Evolutionary conservation across 2,888 invertebrate species (phyloP).

Genomic region (Heliconius ethilla): DNA sequence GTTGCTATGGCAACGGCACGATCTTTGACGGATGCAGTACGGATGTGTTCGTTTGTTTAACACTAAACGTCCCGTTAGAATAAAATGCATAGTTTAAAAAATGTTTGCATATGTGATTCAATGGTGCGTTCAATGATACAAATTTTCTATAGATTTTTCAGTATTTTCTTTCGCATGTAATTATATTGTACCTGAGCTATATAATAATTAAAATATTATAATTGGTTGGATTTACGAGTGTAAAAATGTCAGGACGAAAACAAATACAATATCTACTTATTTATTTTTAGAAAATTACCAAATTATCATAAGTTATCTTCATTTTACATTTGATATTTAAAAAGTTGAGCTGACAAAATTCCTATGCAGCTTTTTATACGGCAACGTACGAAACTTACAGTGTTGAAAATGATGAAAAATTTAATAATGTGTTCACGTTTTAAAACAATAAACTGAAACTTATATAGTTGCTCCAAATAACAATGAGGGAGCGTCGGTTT

Average conservation of each 20-base stretch:
- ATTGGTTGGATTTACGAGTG: too few species aligned
- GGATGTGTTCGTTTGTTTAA: conserved; percentile 48
- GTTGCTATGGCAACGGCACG: conserved; percentile 66
- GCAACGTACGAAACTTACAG: background rate
- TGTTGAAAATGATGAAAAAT: conserved; percentile 26
- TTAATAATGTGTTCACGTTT: conserved; percentile 28
- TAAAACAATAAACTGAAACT: conserved; percentile 13
- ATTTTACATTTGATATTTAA: too few species aligned
- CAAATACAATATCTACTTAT: too few species aligned
- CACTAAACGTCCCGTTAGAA: conserved; percentile 45
- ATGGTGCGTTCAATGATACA: conserved; percentile 10
- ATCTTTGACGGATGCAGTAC: conserved; percentile 44
- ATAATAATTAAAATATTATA: too few species aligned
- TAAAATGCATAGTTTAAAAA: conserved; percentile 40
- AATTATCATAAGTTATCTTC: too few species aligned
- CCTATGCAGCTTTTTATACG: background rate
- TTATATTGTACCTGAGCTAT: too few species aligned
- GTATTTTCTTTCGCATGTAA: background rate
- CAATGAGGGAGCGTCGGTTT: conserved; percentile 22
- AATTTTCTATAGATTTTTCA: background rate
- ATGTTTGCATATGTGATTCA: conserved; percentile 21
- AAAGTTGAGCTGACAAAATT: background rate
- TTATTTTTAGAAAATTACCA: too few species aligned
- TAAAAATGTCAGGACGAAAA: background rate
- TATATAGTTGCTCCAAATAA: conserved; percentile 21